A percentile compares a stretch with the other conserved stretches of the same genome.
phyloP scores from a whole-genome alignment of 2,888 invertebrate species.

The Clusia tigrina region DNA sequence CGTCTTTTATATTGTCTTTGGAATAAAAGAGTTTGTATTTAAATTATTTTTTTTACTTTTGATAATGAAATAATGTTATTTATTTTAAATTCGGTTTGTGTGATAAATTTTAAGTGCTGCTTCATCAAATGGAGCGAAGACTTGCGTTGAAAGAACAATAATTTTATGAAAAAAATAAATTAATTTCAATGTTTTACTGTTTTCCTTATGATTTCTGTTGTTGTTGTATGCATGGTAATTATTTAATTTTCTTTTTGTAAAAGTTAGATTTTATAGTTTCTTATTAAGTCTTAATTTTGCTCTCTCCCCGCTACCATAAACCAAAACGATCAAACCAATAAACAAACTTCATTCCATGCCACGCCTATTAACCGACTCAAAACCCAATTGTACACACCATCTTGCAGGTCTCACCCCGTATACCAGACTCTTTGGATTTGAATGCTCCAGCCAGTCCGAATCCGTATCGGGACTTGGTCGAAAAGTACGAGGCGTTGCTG shows the following conservation, averaged over 20 bases:
- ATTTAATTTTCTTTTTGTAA: conserved; percentile 7
- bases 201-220: conserved; percentile 17
- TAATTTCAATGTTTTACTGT: conserved; percentile 25
- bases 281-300: conserved; percentile 9
- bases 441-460: conserved; percentile 66
- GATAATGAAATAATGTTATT: conserved; percentile 5
- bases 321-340: background rate
- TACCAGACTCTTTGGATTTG: conserved; percentile 49
- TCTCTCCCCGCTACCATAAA: conserved; percentile 19
- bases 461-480: conserved; percentile 81
- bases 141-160: too few relatives aligned
- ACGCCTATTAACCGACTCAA: conserved; percentile 30
- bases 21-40: too few relatives aligned
- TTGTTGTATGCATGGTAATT: conserved; percentile 29
- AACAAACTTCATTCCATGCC: background rate
- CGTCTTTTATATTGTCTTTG: too few relatives aligned
- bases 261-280: conserved; percentile 1
- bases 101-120: background rate
- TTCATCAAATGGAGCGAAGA: background rate
- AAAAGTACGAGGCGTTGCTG: conserved; percentile 84
- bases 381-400: conserved; percentile 34
- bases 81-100: background rate
- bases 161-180: conserved; percentile 18
- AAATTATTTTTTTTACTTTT: too few relatives aligned
- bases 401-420: conserved; percentile 47